Percentiles rank a stretch among this genome's conserved stretches.
Conservation (phyloP, 2,888 invertebrate genomes). For the Frankliniella fusca region DNA sequence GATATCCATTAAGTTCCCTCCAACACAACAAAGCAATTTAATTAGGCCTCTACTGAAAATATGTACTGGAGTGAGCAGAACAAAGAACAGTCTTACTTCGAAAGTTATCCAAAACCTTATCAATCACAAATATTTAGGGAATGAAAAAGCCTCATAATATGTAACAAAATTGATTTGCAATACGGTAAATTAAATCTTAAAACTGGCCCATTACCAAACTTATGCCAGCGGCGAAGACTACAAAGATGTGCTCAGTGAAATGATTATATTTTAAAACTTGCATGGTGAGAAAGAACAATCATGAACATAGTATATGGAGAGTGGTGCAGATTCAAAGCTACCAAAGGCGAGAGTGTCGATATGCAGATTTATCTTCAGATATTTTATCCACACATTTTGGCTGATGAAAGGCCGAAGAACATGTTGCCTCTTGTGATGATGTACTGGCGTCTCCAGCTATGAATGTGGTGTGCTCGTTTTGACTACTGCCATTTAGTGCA, state of each 20-base stretch:
- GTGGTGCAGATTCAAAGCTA: neutral
- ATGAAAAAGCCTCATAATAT: too few species aligned
- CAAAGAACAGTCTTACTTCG: too few species aligned
- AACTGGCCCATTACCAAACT: neutral
- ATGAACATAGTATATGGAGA: neutral
- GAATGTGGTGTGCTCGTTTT: slow-evolving; percentile 4
- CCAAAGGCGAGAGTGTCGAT: slow-evolving; percentile 18
- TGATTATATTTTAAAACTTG: neutral
- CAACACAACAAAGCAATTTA: too few species aligned
- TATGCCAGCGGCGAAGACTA: too few species aligned
- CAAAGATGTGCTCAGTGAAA: neutral
- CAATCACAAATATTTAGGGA: too few species aligned
- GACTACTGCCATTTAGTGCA: slow-evolving; percentile 24
- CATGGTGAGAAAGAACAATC: neutral
- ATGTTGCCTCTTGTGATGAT: neutral
- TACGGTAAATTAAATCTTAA: neutral
- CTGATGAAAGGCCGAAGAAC: neutral
- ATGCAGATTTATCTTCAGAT: slow-evolving; percentile 15
- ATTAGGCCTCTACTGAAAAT: too few species aligned
- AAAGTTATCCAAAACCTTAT: too few species aligned
- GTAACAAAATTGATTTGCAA: neutral
- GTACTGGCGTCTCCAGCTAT: neutral
- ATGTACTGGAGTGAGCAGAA: too few species aligned
- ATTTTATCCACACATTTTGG: neutral
- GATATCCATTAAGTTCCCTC: too few species aligned